Base-by-base conservation (phyloP, 2,888 invertebrate genomes). In the Aporophyla lueneburgensis region DNA sequence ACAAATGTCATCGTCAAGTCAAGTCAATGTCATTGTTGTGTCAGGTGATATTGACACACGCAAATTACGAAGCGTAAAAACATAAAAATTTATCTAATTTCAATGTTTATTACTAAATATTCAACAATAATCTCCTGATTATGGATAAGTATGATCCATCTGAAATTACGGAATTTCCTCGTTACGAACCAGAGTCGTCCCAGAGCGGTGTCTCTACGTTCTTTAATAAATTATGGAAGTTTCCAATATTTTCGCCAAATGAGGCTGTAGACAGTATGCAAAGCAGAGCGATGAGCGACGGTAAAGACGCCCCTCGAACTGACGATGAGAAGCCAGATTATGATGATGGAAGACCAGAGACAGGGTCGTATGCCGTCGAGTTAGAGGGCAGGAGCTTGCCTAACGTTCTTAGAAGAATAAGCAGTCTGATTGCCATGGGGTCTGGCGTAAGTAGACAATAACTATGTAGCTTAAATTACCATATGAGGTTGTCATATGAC, bases 351-450 rank as follows among this genome's bases (percentile, higher is more conserved):
- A 94, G 94, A 85, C 89, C 94, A 1, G 96, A 94, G 84, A 92
- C 91, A 61, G 95, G 91, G 19, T 92, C 92, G 27, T 96, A 97
- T 61, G 96, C 97, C 27, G 97, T 97, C 73, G 97, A 97, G 62
- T 95, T 96, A 24, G 98, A 98, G 93, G 98, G 98, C n/a, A 97
- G 98, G 76, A 98, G 98, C 92, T 97, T 99, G 89, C 98, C 98
- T 0, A 99, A 98, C 96, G 99, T 99, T 80, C 95, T 99, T 33
- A 98, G 98, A 90, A 97, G 99, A 87, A 98, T 99, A 69, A 98
- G 98, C 90, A 99, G 98, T 93, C 97, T 99, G 69, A 97, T 99
- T 63, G 99, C 98, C n/a, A 94, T 98, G 72, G 98, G 98, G 89
- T 98, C 98, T 89, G 98, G 97, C 90, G 98, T 98, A 96, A 97